A percentile compares a stretch with the other conserved stretches of the same genome.
phyloP scores from a whole-genome alignment of 2,113 vertebrate species.

The Eurypyga helias region DNA sequence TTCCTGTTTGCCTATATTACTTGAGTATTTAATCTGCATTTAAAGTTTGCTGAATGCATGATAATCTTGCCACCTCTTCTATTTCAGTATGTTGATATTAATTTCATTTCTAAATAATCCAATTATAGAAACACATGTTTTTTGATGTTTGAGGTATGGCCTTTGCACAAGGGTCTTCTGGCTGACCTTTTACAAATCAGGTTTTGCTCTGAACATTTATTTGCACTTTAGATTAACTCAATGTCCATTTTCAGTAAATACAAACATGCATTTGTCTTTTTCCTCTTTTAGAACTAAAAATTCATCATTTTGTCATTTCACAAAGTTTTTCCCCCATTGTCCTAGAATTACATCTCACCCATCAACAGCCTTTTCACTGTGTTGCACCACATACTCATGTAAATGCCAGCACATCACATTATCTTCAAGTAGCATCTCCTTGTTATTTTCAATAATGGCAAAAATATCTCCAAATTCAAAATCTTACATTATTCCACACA shows the following conservation, averaged over 20 bases:
- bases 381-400: not conserved
- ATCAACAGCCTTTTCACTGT: not conserved
- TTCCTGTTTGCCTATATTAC: not conserved
- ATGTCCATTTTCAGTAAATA: not conserved
- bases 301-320: not conserved
- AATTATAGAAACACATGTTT: not conserved
- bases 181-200: not conserved
- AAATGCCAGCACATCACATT: rapidly evolving
- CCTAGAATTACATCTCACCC: rapidly evolving
- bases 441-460: not conserved
- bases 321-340: not conserved
- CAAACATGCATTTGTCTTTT: not conserved
- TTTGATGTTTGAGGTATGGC: not conserved
- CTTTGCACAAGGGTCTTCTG: not conserved
- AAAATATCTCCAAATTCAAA: not conserved
- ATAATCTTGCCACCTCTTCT: not conserved
- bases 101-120: not conserved
- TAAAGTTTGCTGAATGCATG: not conserved
- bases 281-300: not conserved
- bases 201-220: not conserved
- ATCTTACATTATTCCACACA: not conserved
- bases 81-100: not conserved
- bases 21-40: not conserved
- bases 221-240: not conserved
- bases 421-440: not conserved